Evolutionary conservation across 2,113 vertebrate species (phyloP).

Genomic region (Lophochroa leadbeateri): DNA sequence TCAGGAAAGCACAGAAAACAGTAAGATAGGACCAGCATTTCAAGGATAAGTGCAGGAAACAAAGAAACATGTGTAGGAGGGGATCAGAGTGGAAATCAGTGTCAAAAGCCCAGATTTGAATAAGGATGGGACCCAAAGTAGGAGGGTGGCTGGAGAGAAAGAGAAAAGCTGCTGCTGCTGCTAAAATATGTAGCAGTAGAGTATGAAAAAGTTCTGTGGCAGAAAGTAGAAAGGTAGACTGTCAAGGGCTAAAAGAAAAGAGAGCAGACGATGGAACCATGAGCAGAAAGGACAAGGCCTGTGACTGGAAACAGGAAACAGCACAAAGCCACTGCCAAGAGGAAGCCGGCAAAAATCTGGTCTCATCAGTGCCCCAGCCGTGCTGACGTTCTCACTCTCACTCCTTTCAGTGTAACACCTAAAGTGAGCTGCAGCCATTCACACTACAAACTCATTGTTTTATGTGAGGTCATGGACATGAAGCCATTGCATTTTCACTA

Average conservation of each 20-base stretch:
- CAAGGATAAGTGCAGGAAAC: not conserved
- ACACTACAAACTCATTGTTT: not conserved
- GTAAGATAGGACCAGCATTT: not conserved
- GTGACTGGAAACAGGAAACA: not conserved
- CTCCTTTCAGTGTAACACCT: not conserved
- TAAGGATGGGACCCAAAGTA: not conserved
- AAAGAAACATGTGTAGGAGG: not conserved
- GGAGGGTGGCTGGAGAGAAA: not conserved
- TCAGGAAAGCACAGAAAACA: not conserved
- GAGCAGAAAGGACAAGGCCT: not conserved
- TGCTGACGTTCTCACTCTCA: not conserved
- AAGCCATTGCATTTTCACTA: not conserved
- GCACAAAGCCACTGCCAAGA: not conserved
- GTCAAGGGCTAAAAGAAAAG: not conserved
- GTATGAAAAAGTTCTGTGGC: not conserved
- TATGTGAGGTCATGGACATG: not conserved
- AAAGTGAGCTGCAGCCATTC: not conserved
- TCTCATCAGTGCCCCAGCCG: not conserved
- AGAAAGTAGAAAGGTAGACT: not conserved
- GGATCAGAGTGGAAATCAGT: not conserved
- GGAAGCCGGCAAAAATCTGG: not conserved
- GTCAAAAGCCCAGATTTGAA: not conserved
- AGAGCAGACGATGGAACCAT: not conserved
- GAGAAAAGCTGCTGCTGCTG: not conserved
- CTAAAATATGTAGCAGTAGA: not conserved